Evolutionary conservation across 2,797 vertebrate genomes (phyloP), one percentile per base, ranked within the genome.

Genomic region (Cirrhinus molitorella): DNA sequence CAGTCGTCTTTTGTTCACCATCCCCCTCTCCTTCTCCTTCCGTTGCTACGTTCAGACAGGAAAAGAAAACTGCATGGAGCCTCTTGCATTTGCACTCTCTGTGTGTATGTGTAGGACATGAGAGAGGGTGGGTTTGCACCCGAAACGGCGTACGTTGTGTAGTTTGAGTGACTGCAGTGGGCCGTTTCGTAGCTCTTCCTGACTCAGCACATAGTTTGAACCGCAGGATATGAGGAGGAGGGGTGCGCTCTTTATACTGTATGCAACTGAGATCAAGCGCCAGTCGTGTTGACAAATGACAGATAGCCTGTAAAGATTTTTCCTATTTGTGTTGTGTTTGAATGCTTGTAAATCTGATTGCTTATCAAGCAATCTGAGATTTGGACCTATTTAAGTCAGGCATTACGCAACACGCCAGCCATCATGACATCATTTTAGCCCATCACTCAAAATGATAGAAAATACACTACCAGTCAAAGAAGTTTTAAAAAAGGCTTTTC

Each of bases 151-250:
- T 34, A 28, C 25, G 71, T 76, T 43, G 80, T 57, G 80, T 59
- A 45, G 59, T 70, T 40, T 11, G 66, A 70, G 47, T 19, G 47
- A 43, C 37, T 81, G 74, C 65, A 79, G 55, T 14, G 14, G 47
- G 23, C 45, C 25, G 21, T 45, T 83, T 34, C 74, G 47, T 73
- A 76, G 73, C 53, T 59, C 43, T 79, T 80, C 40, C 70, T 86
- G 85, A 86, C 82, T 86, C 82, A 53, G 86, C 86, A 83, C 78
- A 85, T 79, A 65, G 49, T 66, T 66, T 59, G 55, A 81, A 53
- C 71, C 7, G 45, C 85, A 80, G 81, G 37, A 74, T 40, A 83
- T 45, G 53, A 49, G 70, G 70, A 31, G 79, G 73, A 74, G 14
- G 71, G 81, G 34, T 40, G 65, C 23, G 25, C 23, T 77, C 21